Percentiles rank a stretch among this genome's conserved stretches.
phyloP scores from a whole-genome alignment of 1,140 invertebrate species.

The Manduca sexta region DNA sequence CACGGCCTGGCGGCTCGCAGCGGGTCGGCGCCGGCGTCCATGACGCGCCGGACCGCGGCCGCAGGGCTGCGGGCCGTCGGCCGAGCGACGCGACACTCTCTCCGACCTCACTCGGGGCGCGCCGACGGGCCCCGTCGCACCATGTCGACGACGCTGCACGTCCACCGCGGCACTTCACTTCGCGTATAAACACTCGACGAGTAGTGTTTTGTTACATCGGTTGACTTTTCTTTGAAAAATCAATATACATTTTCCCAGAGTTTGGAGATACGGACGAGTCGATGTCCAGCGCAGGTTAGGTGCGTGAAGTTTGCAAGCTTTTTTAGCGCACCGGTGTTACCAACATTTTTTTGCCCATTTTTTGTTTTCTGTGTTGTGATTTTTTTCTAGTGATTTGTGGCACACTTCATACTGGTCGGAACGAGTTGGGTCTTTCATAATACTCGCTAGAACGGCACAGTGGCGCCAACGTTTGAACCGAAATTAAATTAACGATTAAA shows the following conservation, averaged over 20 bases:
- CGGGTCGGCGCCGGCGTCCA: conserved; percentile 66
- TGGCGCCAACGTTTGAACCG: conserved; percentile 29
- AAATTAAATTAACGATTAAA: neutral
- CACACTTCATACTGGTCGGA: conserved; percentile 52
- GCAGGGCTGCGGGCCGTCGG: conserved; percentile 63
- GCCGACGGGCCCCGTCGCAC: conserved; percentile 62
- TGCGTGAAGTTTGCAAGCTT: conserved; percentile 75
- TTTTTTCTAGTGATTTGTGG: conserved; percentile 69
- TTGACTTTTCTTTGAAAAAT: conserved; percentile 75
- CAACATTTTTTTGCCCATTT: conserved; percentile 74
- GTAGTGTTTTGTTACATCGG: conserved; percentile 73
- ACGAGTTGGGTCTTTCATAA: conserved; percentile 55
- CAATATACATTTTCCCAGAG: conserved; percentile 75
- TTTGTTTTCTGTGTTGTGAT: conserved; percentile 72
- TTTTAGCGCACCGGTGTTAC: conserved; percentile 75
- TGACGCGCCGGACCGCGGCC: conserved; percentile 64
- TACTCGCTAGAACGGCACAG: conserved; percentile 31
- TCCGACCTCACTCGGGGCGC: conserved; percentile 67
- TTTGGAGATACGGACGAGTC: conserved; percentile 71
- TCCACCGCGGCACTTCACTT: conserved; percentile 61
- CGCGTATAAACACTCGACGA: conserved; percentile 71
- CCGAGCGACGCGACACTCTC: conserved; percentile 66
- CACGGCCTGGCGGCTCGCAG: conserved; percentile 65
- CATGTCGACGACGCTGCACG: conserved; percentile 67
- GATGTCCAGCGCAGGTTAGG: conserved; percentile 75